Base-by-base conservation (phyloP, 2,888 invertebrate species). In the Hemithea aestivaria region DNA sequence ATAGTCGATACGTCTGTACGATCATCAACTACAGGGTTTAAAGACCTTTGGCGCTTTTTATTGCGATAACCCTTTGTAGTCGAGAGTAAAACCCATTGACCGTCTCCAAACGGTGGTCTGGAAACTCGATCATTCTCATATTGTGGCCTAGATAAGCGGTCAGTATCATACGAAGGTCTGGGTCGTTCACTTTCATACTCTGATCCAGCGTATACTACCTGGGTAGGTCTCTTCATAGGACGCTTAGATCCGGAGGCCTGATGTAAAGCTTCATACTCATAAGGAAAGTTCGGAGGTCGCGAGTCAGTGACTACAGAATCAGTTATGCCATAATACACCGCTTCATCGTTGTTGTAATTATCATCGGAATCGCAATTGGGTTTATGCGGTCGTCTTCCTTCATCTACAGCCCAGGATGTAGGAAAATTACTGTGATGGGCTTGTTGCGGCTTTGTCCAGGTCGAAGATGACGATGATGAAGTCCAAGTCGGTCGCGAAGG, bases 51-150 rank as follows among this genome's bases (percentile, higher is more conserved):
- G 5, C 82, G 77, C 47, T 80, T 88, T 49, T 77, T 89, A 35
- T 88, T 87, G 42, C 90, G 89, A 60, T 93, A 94, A 0, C 94
- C 94, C 74, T 93, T 92, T 7, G 94, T 94, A 2, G 93, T 93
- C 0, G 93, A 93, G 5, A 94, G 72, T 1, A 94, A 75, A 1
- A 94, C 90, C 94, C 94, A 94, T 53, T 93, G 92, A 0, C 94
- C 94, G 42, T 93, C 91, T 1, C 92, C 91, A 43, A 87, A 85
- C 0, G 89, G 84, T 0, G 93, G 92, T 65, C 91, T 89, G 1
- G 88, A 85, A 25, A 33, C 27, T 5, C 40, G 39, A n/a, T 40
- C 40, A 16, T 44, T 36, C 16, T 16, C 16, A 12, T 30, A 30
- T 7, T 29, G 21, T 22, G 30, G 40, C 8, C 40, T 34, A 10